Evolutionary conservation across 2,113 vertebrate species (phyloP).

Genomic region (Serilophus lunatus): DNA sequence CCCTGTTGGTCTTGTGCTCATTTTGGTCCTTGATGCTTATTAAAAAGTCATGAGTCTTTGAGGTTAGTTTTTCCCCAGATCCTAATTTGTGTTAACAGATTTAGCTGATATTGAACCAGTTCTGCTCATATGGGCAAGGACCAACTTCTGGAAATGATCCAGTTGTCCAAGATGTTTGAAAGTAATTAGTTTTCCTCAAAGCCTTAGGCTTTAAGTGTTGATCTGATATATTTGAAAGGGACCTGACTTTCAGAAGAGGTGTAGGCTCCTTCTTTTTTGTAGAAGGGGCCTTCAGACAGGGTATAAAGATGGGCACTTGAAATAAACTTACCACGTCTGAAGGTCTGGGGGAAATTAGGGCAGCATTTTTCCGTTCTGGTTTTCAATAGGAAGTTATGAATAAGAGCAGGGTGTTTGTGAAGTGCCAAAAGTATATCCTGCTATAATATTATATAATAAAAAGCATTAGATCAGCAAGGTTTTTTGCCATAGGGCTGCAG

Average conservation of each 20-base stretch:
- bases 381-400: not conserved
- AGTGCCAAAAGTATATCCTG: not conserved
- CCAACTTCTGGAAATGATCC: not conserved
- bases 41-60: constrained; percentile 1
- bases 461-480: not conserved
- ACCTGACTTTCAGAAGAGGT: not conserved
- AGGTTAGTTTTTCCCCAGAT: constrained; percentile 19
- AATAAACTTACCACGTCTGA: not conserved
- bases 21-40: not conserved
- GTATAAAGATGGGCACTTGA: not conserved
- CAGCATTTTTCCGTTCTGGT: not conserved
- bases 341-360: not conserved
- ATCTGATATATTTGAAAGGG: not conserved
- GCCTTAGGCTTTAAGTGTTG: not conserved
- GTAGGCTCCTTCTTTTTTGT: not conserved
- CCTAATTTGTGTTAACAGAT: constrained; percentile 35
- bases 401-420: not conserved
- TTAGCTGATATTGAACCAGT: constrained; percentile 39
- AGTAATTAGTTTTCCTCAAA: constrained; percentile 28
- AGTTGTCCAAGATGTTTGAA: not conserved
- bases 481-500: not conserved
- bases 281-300: not conserved
- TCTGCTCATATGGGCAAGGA: not conserved
- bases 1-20: not conserved
- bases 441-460: not conserved